These are phyloP conservation scores for Ctenopoma multispine DNA, from an alignment of 2,797 vertebrate species.

Conservation along the genomic window DNA sequence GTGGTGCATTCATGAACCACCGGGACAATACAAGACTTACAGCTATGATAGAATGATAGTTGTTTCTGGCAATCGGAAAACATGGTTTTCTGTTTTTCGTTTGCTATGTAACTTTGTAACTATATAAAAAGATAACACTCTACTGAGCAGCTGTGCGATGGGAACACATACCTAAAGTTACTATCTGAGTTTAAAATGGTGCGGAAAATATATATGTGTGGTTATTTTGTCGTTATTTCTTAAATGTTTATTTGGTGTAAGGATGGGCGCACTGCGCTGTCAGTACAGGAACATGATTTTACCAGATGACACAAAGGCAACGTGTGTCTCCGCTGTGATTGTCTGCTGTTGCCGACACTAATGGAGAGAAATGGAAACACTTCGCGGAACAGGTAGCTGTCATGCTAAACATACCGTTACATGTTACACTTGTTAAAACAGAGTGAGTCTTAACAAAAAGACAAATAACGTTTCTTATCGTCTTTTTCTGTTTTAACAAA, in stretches of 20 bases:
- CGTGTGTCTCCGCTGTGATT: not conserved
- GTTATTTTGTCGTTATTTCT: not conserved
- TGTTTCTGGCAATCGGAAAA: no score
- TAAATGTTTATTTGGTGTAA: not conserved
- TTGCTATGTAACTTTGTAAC: not conserved
- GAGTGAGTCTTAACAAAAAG: not conserved
- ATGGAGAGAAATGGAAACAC: not conserved
- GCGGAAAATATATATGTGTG: not conserved
- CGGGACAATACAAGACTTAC: not conserved
- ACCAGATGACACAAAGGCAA: constrained; percentile 15
- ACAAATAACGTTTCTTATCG: no score
- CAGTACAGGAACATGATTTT: rapidly evolving
- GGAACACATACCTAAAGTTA: no score
- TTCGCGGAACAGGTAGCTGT: not conserved
- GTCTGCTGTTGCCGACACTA: not conserved
- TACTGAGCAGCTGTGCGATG: no score
- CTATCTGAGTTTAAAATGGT: no score
- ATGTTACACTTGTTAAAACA: no score
- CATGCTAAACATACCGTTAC: not conserved
- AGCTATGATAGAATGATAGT: no score
- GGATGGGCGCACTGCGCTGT: not conserved
- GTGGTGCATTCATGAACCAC: constrained; percentile 14
- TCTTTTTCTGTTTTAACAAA: no score
- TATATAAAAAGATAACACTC: no score
- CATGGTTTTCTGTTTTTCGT: not conserved